Evolutionary conservation across 2,888 invertebrate genomes (phyloP).

Genomic region (Leuctra nigra): DNA sequence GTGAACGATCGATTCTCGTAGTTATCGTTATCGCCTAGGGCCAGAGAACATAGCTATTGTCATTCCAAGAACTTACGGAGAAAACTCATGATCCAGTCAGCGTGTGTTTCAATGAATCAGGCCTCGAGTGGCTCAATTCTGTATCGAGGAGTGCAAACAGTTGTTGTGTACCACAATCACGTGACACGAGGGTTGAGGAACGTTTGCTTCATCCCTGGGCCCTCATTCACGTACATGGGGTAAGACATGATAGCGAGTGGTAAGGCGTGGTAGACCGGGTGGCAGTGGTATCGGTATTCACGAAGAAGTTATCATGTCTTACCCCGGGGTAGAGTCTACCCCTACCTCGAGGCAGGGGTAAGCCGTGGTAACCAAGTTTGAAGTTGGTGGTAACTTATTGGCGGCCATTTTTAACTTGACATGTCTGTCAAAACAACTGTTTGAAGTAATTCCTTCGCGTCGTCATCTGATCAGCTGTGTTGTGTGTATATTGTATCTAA

Average conservation of each 20-base stretch:
- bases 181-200: too few species aligned
- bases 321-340: background rate
- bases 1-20: conserved; percentile 1
- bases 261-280: background rate
- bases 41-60: conserved; percentile 1
- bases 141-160: conserved; percentile 8
- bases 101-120: conserved; percentile 2
- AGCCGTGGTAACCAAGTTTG: too few species aligned
- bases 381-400: too few species aligned
- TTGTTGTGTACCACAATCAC: background rate
- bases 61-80: background rate
- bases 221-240: too few species aligned
- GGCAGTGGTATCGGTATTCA: background rate
- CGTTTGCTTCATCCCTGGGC: too few species aligned
- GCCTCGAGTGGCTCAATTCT: conserved; percentile 6
- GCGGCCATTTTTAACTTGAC: too few species aligned
- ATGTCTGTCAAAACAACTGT: too few species aligned
- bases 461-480: too few species aligned
- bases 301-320: background rate
- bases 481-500: too few species aligned
- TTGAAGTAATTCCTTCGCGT: too few species aligned
- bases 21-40: conserved; percentile 6
- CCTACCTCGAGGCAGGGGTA: background rate
- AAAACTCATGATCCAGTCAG: background rate
- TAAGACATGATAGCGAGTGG: background rate